Base-by-base conservation (phyloP, 2,888 invertebrate species). In the Perithous albicinctus region DNA sequence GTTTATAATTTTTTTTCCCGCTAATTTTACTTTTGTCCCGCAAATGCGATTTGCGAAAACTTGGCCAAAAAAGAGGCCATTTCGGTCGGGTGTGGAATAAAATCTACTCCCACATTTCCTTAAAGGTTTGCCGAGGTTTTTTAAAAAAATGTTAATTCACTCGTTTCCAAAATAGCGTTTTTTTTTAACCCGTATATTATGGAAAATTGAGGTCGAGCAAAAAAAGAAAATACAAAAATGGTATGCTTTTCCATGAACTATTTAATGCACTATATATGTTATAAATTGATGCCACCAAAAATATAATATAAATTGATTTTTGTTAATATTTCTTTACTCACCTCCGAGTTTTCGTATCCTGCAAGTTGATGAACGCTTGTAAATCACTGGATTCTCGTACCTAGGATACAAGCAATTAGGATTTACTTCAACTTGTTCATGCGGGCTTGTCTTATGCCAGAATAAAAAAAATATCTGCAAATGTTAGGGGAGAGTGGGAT, bases 361-460 rank as follows among this genome's bases (percentile, higher is more conserved):
- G 76, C 85, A 88, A 7, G 83, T 32, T 32, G 88, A 83, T 32
- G 88, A 83, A 69, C 80, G 86, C 63, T 90, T 90, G 83, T 88
- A 90, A 41, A 84, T 84, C 66, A 84, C 78, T 20, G 89, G 83
- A 78, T 89, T 88, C 77, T 89, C 89, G 84, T 89, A 90, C 78
- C 91, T 91, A 80, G 15, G 35, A 77, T 48, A 78, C 69, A 72
- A 82, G 66, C 66, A 63, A 48, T 20, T 0, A 41, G 41, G 10
- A 10, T 35, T 20, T 26, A 23, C 4, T 29, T 56, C 2, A 51
- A 5, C 5, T 18, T 48, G 7, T 4, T 48, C 18, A 18, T 48
- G 1, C 0, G 1, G 5, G 10, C 12, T 12, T 41, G 2, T 1
- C 1, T 41, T 2, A 10, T 1, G 12, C 7, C 10, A 41, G 1